Conservation (phyloP, 2,888 invertebrate genomes). For the Poecilus cupreus region DNA sequence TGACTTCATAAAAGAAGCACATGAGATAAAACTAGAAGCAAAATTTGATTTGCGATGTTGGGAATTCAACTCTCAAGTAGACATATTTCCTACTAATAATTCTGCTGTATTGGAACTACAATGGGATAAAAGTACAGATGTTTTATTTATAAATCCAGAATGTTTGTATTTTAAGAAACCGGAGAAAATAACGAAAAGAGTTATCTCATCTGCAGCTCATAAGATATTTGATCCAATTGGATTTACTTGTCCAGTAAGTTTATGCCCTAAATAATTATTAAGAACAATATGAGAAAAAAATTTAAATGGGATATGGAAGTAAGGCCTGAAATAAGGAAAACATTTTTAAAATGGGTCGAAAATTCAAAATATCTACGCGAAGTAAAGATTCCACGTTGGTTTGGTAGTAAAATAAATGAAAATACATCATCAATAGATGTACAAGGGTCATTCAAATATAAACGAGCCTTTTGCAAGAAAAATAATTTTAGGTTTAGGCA, state of each 20-base stretch:
- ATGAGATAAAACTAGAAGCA: background rate
- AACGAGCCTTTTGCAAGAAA: too few species aligned
- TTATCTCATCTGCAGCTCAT: constrained; percentile 59
- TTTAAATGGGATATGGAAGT: constrained; percentile 48
- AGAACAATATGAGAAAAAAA: constrained; percentile 56
- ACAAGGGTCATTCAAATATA: too few species aligned
- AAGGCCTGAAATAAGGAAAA: constrained; percentile 55
- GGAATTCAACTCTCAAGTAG: background rate
- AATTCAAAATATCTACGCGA: background rate
- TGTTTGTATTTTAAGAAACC: background rate
- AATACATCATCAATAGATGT: too few species aligned
- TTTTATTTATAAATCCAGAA: background rate
- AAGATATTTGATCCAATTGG: constrained; percentile 63
- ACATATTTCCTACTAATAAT: background rate
- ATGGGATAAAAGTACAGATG: background rate
- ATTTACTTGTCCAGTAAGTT: constrained; percentile 60
- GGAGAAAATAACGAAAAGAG: constrained; percentile 19
- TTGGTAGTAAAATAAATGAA: too few species aligned
- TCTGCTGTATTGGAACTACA: background rate
- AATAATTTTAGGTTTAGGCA: too few species aligned
- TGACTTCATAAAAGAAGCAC: background rate
- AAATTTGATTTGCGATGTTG: constrained; percentile 7
- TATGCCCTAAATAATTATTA: constrained; percentile 61
- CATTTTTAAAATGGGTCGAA: constrained; percentile 59
- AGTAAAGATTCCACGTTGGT: constrained; percentile 62